Evolutionary conservation across 2,888 invertebrate genomes (phyloP), one percentile per base, ranked within the genome.

Genomic region (Chirona hameri): DNA sequence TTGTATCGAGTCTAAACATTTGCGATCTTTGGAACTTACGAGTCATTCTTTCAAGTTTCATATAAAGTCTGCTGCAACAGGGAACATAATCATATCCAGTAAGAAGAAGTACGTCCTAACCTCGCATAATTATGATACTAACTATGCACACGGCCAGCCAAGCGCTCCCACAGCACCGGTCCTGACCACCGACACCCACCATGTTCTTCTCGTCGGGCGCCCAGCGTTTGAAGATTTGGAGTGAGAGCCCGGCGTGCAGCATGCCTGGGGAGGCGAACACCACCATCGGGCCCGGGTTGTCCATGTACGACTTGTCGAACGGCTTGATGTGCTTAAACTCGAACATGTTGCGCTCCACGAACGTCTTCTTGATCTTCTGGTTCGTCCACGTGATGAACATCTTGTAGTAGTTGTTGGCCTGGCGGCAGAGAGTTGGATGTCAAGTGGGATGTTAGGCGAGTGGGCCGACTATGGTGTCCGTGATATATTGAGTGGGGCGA

Each of bases 321-420:
- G 98, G 95, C 87, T 97, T 97, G 83, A 99, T 99, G 87, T 99
- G 99, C 88, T 98, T 98, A 87, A 99, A 99, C 88, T 99, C 99
- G 90, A 99, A 99, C 99, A 99, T 99, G 87, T 99, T 99, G 85
- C 99, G 91, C 86, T 98, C 96, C 0, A 99, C 99, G 90, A 99
- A 99, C 0, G 99, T 99, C 88, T 98, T 96, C 84, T 98, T 93
- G 83, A 99, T 99, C 89, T 99, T 99, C 87, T 99, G 98, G 90
- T 99, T 99, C 0, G 99, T 99, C 99, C 99, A 99, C 5, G 98
- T 98, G 84, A 99, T 99, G 86, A 99, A 99, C 94, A 99, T 95
- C 90, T 99, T 98, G 88, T 99, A 99, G 88, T 99, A 99, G 88
- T 98, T 97, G 86, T 97, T 98, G 0, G 98, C 98, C 89, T 90